Percentiles rank a stretch among this genome's conserved stretches.
Evolutionary conservation across 2,113 vertebrate genomes (phyloP).

Genomic region (Oreochromis spilurus): DNA sequence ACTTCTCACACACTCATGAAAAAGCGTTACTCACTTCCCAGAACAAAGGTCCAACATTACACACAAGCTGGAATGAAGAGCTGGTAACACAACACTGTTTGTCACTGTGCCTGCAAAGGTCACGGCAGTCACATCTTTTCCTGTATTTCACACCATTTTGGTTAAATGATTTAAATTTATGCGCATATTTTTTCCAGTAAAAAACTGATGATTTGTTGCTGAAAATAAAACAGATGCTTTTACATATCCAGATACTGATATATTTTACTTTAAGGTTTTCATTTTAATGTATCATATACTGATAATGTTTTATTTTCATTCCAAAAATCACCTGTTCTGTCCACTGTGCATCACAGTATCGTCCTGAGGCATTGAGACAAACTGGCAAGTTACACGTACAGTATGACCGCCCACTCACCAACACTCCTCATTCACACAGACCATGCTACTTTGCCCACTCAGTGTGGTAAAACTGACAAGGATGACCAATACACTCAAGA

Average conservation of each 20-base stretch:
- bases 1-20: neutral
- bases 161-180: neutral
- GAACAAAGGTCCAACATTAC: neutral
- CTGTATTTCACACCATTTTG: neutral
- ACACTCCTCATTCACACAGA: slow-evolving; percentile 24
- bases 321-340: neutral
- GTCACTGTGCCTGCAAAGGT: neutral
- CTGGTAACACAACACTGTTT: neutral
- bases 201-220: neutral
- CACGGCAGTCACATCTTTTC: neutral
- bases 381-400: slow-evolving; percentile 9
- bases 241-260: neutral
- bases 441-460: slow-evolving; percentile 30
- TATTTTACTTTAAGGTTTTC: neutral
- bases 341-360: neutral
- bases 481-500: neutral
- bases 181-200: neutral
- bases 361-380: neutral
- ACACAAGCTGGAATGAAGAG: neutral
- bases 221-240: neutral
- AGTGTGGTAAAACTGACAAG: slow-evolving; percentile 14
- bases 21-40: neutral
- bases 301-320: neutral
- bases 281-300: neutral
- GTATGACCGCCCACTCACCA: slow-evolving; percentile 11